A percentile compares a stretch with the other conserved stretches of the same genome.
Evolutionary conservation across 1,140 invertebrate genomes (phyloP).

Genomic region (Pogonomyrmex californicus): DNA sequence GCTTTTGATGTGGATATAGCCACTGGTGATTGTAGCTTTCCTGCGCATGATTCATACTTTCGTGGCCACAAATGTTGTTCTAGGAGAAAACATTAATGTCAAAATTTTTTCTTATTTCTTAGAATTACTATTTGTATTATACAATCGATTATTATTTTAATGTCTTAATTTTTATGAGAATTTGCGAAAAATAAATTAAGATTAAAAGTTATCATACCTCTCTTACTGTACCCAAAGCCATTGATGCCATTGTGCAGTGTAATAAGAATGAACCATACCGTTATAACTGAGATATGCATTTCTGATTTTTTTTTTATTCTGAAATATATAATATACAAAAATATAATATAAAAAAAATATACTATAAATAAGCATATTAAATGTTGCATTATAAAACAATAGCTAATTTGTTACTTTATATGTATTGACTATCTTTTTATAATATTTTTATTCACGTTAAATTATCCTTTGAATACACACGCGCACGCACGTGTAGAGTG

Average conservation of each 20-base stretch:
- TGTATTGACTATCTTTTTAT: too few species aligned
- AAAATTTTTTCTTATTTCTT: background rate
- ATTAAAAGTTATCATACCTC: constrained; percentile 42
- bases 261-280: constrained; percentile 6
- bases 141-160: background rate
- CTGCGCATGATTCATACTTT: constrained; percentile 88
- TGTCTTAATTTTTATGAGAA: background rate
- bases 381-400: background rate
- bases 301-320: background rate
- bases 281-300: constrained; percentile 27
- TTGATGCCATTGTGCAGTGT: background rate
- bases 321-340: background rate
- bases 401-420: too few species aligned
- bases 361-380: background rate
- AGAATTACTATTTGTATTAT: background rate
- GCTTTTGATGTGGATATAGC: constrained; percentile 88
- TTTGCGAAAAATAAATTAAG: background rate
- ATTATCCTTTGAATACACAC: too few species aligned
- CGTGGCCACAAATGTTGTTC: constrained; percentile 89
- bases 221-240: constrained; percentile 70
- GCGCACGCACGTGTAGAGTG: too few species aligned
- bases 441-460: too few species aligned
- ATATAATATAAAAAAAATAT: background rate
- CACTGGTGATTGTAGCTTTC: constrained; percentile 90
- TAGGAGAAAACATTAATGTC: constrained; percentile 13